Conservation (phyloP, 2,888 invertebrate species). For the Acanthacorydalis orientalis region DNA sequence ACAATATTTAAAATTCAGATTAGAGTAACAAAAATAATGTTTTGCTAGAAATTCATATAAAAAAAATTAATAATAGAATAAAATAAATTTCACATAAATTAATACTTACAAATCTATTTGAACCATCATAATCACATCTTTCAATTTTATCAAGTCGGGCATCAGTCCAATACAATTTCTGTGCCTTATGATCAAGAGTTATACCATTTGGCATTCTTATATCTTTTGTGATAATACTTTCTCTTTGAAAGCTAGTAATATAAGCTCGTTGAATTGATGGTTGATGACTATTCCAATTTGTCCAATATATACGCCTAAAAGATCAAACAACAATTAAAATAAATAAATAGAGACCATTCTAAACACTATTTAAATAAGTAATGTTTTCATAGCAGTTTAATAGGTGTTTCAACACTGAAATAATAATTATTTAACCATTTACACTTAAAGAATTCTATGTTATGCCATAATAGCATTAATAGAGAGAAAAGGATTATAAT, state of each 20-base stretch:
- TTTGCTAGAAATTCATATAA: background rate
- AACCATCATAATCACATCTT: slow-evolving; percentile 63
- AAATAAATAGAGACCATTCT: no score
- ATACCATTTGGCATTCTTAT: slow-evolving; percentile 78
- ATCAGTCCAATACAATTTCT: slow-evolving; percentile 73
- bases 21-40: background rate
- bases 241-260: slow-evolving; percentile 44
- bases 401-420: no score
- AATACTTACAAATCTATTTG: slow-evolving; percentile 42
- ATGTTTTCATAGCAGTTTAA: no score
- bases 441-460: no score
- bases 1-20: slow-evolving; percentile 1
- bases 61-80: background rate
- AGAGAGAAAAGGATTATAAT: no score
- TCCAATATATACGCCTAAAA: slow-evolving; percentile 60
- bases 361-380: no score
- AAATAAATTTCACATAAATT: background rate
- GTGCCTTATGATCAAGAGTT: slow-evolving; percentile 56
- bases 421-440: no score
- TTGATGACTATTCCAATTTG: slow-evolving; percentile 71
- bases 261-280: slow-evolving; percentile 69
- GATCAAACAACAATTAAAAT: background rate
- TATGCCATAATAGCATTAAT: no score
- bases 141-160: slow-evolving; percentile 74
- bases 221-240: slow-evolving; percentile 57